Conservation (phyloP, 23 tunicate genomes). For the Trididemnum clinides region DNA sequence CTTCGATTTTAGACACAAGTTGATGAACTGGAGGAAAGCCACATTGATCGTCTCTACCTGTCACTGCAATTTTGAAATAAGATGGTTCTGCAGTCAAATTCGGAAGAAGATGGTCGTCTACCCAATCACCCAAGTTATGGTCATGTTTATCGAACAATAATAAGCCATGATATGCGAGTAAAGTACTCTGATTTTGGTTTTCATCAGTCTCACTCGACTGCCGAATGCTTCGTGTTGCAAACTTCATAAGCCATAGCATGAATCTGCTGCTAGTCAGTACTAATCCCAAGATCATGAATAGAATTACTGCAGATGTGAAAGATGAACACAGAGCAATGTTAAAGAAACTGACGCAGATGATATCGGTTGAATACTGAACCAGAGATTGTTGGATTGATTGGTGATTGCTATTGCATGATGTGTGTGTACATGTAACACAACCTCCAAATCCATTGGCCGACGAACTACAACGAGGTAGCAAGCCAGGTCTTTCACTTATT, state of each 20-base stretch:
- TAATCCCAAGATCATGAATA: neutral
- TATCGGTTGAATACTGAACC: neutral
- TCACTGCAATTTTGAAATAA: neutral
- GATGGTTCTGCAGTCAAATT: neutral
- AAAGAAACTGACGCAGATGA: neutral
- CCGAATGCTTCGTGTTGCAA: neutral
- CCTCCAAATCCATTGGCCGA: neutral
- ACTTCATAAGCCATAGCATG: neutral
- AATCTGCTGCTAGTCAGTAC: neutral
- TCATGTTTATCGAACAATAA: neutral
- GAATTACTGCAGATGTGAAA: neutral
- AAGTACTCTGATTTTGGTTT: neutral
- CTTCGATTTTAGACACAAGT: neutral
- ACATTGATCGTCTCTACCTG: slow-evolving; percentile 32
- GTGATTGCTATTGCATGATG: neutral
- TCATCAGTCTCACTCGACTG: neutral
- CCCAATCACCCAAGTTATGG: neutral
- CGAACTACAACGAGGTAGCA: neutral
- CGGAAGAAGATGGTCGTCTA: neutral
- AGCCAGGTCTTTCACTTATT: neutral
- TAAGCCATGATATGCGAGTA: neutral
- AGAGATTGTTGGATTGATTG: neutral
- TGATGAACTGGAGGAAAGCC: neutral
- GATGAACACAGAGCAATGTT: neutral
- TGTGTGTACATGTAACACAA: no score